Evolutionary conservation across 2,113 vertebrate genomes (phyloP).

Genomic region (Toxotes chatareus): DNA sequence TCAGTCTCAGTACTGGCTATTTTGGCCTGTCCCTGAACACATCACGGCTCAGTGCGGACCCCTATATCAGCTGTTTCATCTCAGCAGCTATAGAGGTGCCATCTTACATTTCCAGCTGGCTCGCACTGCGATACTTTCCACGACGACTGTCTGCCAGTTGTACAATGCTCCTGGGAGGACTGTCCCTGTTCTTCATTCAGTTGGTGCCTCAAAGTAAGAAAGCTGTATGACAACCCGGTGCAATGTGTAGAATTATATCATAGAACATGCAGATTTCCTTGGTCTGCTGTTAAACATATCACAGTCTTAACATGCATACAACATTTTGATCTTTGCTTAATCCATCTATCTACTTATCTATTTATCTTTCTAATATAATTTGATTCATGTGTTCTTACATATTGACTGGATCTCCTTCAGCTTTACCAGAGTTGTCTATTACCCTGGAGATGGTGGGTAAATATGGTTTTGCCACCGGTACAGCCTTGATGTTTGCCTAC

Average conservation of each 20-base stretch:
- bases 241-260: no score
- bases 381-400: no score
- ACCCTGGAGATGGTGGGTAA: constrained; percentile 90
- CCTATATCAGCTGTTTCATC: constrained; percentile 89
- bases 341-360: no score
- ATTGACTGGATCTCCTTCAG: no score
- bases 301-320: no score
- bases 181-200: constrained; percentile 87
- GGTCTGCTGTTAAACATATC: no score
- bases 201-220: constrained; percentile 87
- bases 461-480: constrained; percentile 84
- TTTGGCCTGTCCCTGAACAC: constrained; percentile 89
- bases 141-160: constrained; percentile 83
- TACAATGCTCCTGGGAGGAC: constrained; percentile 83
- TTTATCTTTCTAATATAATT: no score
- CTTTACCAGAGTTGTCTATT: constrained; percentile 70
- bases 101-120: constrained; percentile 86
- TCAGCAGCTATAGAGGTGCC: constrained; percentile 87
- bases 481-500: constrained; percentile 88
- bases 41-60: constrained; percentile 86
- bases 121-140: constrained; percentile 82
- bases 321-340: no score
- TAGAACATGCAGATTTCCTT: no score
- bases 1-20: constrained; percentile 79
- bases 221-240: no score